Evolutionary conservation across 2,113 vertebrate genomes (phyloP), one percentile per base, ranked within the genome.

Genomic region (Octodon degus): DNA sequence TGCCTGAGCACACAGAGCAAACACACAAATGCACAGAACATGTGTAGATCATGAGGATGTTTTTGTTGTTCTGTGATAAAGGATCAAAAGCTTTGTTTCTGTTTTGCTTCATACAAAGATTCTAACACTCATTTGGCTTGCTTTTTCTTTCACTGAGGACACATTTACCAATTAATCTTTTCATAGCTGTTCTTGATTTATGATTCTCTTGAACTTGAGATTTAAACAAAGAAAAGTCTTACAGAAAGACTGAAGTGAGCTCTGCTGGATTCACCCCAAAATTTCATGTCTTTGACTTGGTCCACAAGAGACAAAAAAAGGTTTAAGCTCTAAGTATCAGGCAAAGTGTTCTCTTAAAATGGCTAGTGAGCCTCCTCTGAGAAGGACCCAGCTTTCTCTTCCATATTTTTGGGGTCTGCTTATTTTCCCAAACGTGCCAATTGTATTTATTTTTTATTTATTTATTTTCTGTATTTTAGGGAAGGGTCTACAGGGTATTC

Each of bases 151-250:
- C 97, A 97, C 97, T 98, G 97, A 98, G 98, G 99, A 99, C 97
- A 99, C 98, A 98, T 98, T 98, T 98, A 98, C 97, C 98, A 99
- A 99, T 98, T 99, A 98, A 99, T 99, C 99, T 99, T 98, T 98
- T 98, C 98, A 98, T 98, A 98, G 98, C 98, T 99, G 98, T 98
- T 97, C 98, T 98, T 99, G 98, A 98, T 98, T 99, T 98, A 98
- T 98, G 98, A 99, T 98, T 99, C 98, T 98, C 98, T 98, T 99
- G 99, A 99, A 99, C 99, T 99, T 99, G 99, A 99, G 99, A 99
- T 99, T 98, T 98, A 99, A 98, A 98, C 98, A 98, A 98, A 98
- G 98, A 93, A 97, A 43, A 90, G 25, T 27, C 83, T 97, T 93
- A 62, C 37, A 96, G 80, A 86, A 93, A 92, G 70, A 16, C 74